Base-by-base conservation (phyloP, 2,113 vertebrate genomes). In the Sinocyclocheilus rhinocerous region DNA sequence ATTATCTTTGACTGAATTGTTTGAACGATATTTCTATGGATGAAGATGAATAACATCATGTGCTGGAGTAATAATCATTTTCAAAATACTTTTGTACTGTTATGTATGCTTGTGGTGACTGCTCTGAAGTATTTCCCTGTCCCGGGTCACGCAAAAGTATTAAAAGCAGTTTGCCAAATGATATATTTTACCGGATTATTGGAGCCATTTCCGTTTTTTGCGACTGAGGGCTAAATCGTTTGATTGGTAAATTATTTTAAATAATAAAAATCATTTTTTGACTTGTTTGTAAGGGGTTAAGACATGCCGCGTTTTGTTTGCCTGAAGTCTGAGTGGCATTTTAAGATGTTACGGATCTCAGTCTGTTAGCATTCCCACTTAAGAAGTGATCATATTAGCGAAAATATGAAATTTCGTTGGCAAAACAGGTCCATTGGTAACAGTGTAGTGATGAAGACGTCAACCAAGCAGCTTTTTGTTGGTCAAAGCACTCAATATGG, bases 141-240 rank as follows among this genome's bases (percentile, higher is more conserved):
- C 63, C 36, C 8, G 42, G 67, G 29, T 81, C 33, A 33, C 73
- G 15, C 50, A 15, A 10, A 87, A 78, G n/a, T 78, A 39, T 83
- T 70, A 50, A 87, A 85, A 88, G 39, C 33, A 81, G 57, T 42
- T 77, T 87, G 86, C 80, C 86, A 89, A 87, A 83, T n/a, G 6
- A 45, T 36, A 16, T 61, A 76, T 82, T 65, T 84, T 86, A 76
- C 11, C 2, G 2, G 24, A 81, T 67, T 73, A 33, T 59, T 73
- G 26, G 11, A 84, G 65, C 52, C 22, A 73, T 42, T 76, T 72
- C 69, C 6, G 1, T 85, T 22, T 69, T 61, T 82, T 83, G 63
- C 1, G 69, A 84, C 57, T 69, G 45, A 85, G 55, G 24, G 63
- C 50, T 84, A 73, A 50, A 83, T 81, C 13, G 22, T 82, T 79